A percentile compares a stretch with the other conserved stretches of the same genome.
Evolutionary conservation across 1,140 invertebrate species (phyloP).

Genomic region (Drosophila rhopaloa): DNA sequence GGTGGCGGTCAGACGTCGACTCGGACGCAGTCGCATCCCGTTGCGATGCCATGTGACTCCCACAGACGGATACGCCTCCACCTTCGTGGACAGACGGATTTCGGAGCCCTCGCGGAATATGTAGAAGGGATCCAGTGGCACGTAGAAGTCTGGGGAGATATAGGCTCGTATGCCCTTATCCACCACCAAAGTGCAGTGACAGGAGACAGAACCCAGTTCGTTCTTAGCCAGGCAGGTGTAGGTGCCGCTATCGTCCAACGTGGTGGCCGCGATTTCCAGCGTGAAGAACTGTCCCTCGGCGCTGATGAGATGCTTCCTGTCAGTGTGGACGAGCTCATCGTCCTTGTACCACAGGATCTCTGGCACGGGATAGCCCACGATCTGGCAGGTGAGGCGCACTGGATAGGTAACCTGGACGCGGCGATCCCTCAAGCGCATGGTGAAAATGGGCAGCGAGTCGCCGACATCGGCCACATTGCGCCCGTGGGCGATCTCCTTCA

Average conservation of each 20-base stretch:
- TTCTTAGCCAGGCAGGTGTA: slow-evolving; percentile 94
- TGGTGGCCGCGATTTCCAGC: slow-evolving; percentile 92
- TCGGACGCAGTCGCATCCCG: slow-evolving; percentile 90
- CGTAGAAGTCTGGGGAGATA: slow-evolving; percentile 91
- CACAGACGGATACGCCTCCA: slow-evolving; percentile 93
- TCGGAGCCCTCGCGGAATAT: slow-evolving; percentile 87
- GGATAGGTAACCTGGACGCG: slow-evolving; percentile 93
- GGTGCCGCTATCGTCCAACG: slow-evolving; percentile 91
- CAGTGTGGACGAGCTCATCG: slow-evolving; percentile 86
- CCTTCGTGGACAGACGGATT: slow-evolving; percentile 88
- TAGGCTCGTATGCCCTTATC: slow-evolving; percentile 93
- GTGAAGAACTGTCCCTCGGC: slow-evolving; percentile 89
- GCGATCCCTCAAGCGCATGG: slow-evolving; percentile 93
- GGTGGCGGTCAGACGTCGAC: slow-evolving; percentile 90
- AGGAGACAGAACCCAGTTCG: slow-evolving; percentile 92
- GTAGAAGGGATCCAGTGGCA: slow-evolving; percentile 88
- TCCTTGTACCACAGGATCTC: slow-evolving; percentile 93
- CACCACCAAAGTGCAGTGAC: slow-evolving; percentile 91
- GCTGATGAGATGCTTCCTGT: slow-evolving; percentile 83
- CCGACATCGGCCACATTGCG: slow-evolving; percentile 52
- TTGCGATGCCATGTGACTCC: slow-evolving; percentile 91
- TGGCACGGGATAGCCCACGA: slow-evolving; percentile 91
- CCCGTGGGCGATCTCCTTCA: slow-evolving; percentile 87
- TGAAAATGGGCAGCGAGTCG: slow-evolving; percentile 91
- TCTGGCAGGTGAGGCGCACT: slow-evolving; percentile 94